Base-by-base conservation (phyloP, 2,888 invertebrate species). In the Trilocha varians region DNA sequence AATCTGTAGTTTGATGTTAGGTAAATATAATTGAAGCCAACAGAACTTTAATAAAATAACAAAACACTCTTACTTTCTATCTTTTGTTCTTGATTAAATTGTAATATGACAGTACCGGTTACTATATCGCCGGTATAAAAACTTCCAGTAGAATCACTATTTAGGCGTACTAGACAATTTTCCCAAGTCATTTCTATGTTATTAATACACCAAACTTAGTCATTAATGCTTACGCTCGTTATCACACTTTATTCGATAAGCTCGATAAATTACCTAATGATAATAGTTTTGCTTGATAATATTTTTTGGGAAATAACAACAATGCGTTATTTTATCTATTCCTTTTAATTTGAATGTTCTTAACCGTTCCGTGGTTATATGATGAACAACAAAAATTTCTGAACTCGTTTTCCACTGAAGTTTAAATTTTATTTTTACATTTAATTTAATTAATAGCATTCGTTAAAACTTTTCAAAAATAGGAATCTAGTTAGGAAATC, bases 101-200 rank as follows among this genome's bases (percentile, higher is more conserved):
- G 69, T 47, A 84, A 49, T 39, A 65, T 56, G n/a, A 80, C 63
- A 5, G 61, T 62, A 47, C 84, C 84, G 33, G 84, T 82, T 33
- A 84, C 75, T 39, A 82, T 70, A 56, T 79, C 74, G 45, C 82
- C 83, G 8, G 76, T 62, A 45, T 78, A 79, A 56, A 79, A 70
- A 50, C 60, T 65, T 41, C 68, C 74, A 32, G 69, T 71, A 13
- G 70, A 66, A 53, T 74, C 70, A 62, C 71, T 75, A 46, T 83
- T 75, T 25, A 84, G 51, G 16, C 55, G 62, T 41, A 84, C 58
- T 11, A 65, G 55, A 55, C 72, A 77, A 45, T 53, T 65, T 17
- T 67, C 62, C 70, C 73, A 75, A 47, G 66, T 49, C 83, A 82
- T 82, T 34, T 42, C 49, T 36, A 43, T 44, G 38, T 42, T 41